Evolutionary conservation across 1,140 invertebrate genomes (phyloP).

Genomic region (Notospermus geniculatus): DNA sequence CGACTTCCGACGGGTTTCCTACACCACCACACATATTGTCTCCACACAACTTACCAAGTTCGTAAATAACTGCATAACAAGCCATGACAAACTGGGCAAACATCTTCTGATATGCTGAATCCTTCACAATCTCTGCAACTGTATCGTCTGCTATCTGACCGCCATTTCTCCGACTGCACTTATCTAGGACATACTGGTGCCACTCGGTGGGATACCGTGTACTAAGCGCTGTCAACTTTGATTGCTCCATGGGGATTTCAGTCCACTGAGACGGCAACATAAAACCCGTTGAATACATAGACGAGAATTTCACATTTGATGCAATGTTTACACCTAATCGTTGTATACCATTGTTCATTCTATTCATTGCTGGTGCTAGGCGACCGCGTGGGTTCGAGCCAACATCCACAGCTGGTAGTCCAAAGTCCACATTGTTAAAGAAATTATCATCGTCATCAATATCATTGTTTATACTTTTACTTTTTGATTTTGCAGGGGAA

Average conservation of each 20-base stretch:
- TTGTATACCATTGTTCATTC: conserved; percentile 3
- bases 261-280: conserved; percentile 47
- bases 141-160: conserved; percentile 35
- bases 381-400: not conserved
- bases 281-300: conserved; percentile 42
- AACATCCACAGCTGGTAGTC: conserved; percentile 42
- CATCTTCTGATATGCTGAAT: conserved; percentile 41
- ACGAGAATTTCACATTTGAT: conserved; percentile 41
- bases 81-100: conserved; percentile 52
- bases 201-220: conserved; percentile 49
- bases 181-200: conserved; percentile 48
- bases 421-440: conserved; percentile 43
- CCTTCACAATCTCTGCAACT: conserved; percentile 32
- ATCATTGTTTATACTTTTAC: conserved; percentile 1
- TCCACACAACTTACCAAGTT: conserved; percentile 13
- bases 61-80: conserved; percentile 35
- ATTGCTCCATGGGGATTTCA: conserved; percentile 50
- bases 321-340: not conserved
- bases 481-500: not conserved
- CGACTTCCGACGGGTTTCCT: too few relatives aligned
- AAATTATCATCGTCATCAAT: conserved; percentile 37
- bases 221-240: conserved; percentile 43
- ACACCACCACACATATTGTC: too few relatives aligned
- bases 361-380: not conserved
- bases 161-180: conserved; percentile 33